Evolutionary conservation across 2,113 vertebrate genomes (phyloP), one percentile per base, ranked within the genome.

Genomic region (Crotalus horridus): DNA sequence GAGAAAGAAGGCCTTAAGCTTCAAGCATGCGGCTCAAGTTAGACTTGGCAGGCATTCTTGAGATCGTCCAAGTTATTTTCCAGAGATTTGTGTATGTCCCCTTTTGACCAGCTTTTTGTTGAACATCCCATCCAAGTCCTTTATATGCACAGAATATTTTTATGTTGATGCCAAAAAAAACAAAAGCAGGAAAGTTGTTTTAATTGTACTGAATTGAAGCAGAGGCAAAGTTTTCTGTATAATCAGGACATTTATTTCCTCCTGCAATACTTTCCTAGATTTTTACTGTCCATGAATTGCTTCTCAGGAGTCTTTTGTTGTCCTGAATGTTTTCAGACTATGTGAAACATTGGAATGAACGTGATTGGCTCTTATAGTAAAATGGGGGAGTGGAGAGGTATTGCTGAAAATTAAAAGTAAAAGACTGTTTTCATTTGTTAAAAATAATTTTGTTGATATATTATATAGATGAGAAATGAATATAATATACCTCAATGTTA

Each of bases 1-100:
- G 89, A 87, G 91, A 92, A 92, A 92, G 91, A 89, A 43, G 33
- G 64, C 87, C 61, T 89, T 88, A 92, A 92, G 87, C 91, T 81
- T 74, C 87, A 89, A 64, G 88, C 87, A 81, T 92, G 87, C 54
- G 23, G 59, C n/a, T 89, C 86, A 88, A 92, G 87, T 89, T 92
- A 87, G 87, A 74, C 87, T 92, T 92, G 91, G 91, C 91, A 89
- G 61, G 29, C 88, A 56, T 56, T 74, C 53, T 21, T 26, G 51
- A 89, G 39, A 55, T 81, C 15, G 33, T 92, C 87, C 87, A 88
- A 55, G 33, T 89, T 92, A 74, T 92, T 88, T 89, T 89, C 87
- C 24, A 54, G 55, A 89, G 51, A 24, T 39, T 89, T 56, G 87
- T 92, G 55, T 92, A 43, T 56, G 87, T 88, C 85, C 91, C 59